Evolutionary conservation across 2,888 invertebrate genomes (phyloP), one percentile per base, ranked within the genome.

Genomic region (Phortica magna): DNA sequence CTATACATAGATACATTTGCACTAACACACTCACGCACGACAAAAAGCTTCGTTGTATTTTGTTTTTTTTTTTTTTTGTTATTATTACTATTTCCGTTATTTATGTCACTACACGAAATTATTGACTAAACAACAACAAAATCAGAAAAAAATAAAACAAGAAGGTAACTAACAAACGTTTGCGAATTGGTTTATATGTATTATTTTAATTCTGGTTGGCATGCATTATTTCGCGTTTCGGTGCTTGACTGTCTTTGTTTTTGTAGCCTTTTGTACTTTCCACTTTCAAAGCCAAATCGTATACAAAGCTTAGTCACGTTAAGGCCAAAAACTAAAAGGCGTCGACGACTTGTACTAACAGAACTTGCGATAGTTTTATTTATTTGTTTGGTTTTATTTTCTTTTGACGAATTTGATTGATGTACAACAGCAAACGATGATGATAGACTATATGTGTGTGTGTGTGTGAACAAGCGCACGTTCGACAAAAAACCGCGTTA

Each of bases 71-170:
- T 79, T 75, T 78, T 82, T 75, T 67, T 74, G 73, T 80, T 83
- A 78, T 31, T 80, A 72, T 76, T 76, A 71, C 75, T 48, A 77
- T 88, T 88, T 86, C 85, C 87, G 85, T 82, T 84, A 82, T 81
- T 43, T 83, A 78, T 81, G 83, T 77, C 84, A 81, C 82, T 55
- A 31, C 39, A 48, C 55, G 55, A 61, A 70, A 81, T 83, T 85
- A 87, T 87, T 87, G 88, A 87, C 88, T 88, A 88, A 87, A 87
- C 86, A 87, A 82, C 53, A 17, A n/a, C n/a, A 68, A 68, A 68
- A 68, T 5, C n/a, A 12, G 17, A 68, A 68, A 68, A 9, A 22
- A 59, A 59, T 79, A 87, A 85, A 53, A 77, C 77, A 79, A 73
- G 79, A 31, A 31, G 31, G 31, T 31, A 31, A 31, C 31, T 31